phyloP scores from a whole-genome alignment of 2,113 vertebrate species.

The human (Homo sapiens) region GRCh38 chr12:105061001-105061500 shows the following conservation, averaged over 20 bases:
- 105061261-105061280: background rate
- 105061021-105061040: constrained; percentile 86
- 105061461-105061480: background rate
- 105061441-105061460: background rate
- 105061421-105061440: background rate
- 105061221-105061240: background rate
- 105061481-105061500: background rate
- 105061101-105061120: background rate
- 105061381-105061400: background rate
- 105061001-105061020: constrained; percentile 92
- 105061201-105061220: background rate
- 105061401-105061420: background rate
- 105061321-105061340: background rate
- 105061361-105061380: background rate
- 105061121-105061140: background rate
- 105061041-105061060: constrained; percentile 88
- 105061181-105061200: rapidly evolving
- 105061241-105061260: background rate
- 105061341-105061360: background rate
- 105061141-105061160: background rate
- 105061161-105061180: background rate
- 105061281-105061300: background rate
- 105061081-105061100: background rate
- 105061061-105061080: constrained; percentile 87
- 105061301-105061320: background rate